These are phyloP conservation scores for Drosophila cardini DNA, from an alignment of 1,140 invertebrate genomes.

Conservation along the genomic window DNA sequence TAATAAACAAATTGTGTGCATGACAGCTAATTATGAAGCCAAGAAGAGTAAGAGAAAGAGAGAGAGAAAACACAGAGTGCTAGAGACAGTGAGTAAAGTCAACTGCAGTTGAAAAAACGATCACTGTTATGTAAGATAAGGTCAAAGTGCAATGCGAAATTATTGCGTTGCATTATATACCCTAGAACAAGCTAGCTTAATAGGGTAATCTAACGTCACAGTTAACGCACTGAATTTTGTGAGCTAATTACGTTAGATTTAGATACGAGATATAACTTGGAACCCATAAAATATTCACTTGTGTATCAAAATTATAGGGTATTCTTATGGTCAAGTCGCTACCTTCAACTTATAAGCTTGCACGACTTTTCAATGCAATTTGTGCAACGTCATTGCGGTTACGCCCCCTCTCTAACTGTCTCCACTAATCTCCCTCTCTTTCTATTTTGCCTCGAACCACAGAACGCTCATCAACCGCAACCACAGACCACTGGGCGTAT, in stretches of 20 bases:
- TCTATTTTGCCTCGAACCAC: constrained; percentile 12
- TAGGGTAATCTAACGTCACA: too few relatives aligned
- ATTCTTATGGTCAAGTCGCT: constrained; percentile 15
- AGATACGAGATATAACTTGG: not conserved
- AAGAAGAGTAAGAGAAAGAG: not conserved
- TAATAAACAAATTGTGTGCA: constrained; percentile 57
- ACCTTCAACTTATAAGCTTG: constrained; percentile 4
- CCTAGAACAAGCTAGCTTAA: too few relatives aligned
- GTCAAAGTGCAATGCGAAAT: constrained; percentile 10
- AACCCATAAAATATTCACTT: not conserved
- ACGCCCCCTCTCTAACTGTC: constrained; percentile 21
- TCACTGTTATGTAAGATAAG: not conserved
- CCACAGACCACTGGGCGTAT: constrained; percentile 1
- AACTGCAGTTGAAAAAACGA: constrained; percentile 7
- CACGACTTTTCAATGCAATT: constrained; percentile 48
- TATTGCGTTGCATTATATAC: constrained; percentile 1
- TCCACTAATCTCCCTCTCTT: not conserved
- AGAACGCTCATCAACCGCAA: constrained; percentile 48
- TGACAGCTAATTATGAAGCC: constrained; percentile 60
- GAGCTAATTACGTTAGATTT: too few relatives aligned
- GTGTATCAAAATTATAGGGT: constrained; percentile 13
- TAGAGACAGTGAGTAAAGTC: not conserved
- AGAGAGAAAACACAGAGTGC: not conserved
- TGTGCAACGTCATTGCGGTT: constrained; percentile 74
- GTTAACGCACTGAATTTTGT: too few relatives aligned